These are phyloP conservation scores for Silurus lanzhouensis DNA, from an alignment of 2,797 vertebrate species.

Conservation along the genomic window DNA sequence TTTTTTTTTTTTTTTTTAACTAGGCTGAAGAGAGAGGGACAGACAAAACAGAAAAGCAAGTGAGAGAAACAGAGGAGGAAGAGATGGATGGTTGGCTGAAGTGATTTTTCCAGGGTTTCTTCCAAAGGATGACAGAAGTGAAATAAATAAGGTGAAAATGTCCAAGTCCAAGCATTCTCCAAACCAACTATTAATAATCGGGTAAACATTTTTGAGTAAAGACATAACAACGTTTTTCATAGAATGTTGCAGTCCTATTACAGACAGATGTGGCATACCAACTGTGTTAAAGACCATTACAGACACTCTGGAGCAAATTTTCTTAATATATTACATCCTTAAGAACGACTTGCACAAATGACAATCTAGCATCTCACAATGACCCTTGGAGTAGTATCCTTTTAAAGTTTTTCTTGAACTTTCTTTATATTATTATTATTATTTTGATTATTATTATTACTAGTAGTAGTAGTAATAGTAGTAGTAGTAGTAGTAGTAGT, in stretches of 20 bases:
- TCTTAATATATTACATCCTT: neutral
- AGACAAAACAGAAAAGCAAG: neutral
- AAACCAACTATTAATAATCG: constrained; percentile 40
- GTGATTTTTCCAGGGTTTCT: constrained; percentile 47
- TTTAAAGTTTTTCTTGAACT: neutral
- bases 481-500: too few relatives aligned
- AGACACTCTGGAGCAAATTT: constrained; percentile 11
- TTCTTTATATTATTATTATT: neutral
- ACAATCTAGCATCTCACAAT: neutral
- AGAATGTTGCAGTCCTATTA: neutral
- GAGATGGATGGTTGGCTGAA: constrained; percentile 41
- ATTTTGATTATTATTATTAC: neutral
- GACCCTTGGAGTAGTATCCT: neutral
- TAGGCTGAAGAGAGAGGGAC: neutral
- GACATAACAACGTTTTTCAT: constrained; percentile 26
- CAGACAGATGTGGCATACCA: constrained; percentile 11
- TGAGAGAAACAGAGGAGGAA: neutral
- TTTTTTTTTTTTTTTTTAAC: constrained; percentile 60
- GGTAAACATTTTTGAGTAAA: constrained; percentile 41
- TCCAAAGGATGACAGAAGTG: constrained; percentile 42
- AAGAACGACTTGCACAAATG: neutral
- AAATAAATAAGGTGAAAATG: constrained; percentile 47
- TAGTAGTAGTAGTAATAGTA: neutral
- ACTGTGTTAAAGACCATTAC: constrained; percentile 10
- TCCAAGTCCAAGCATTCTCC: constrained; percentile 2